Evolutionary conservation across 92 coral and sea anemone genomes (phyloP), one percentile per base, ranked within the genome.

Genomic region (Epizoanthus rinbou): DNA sequence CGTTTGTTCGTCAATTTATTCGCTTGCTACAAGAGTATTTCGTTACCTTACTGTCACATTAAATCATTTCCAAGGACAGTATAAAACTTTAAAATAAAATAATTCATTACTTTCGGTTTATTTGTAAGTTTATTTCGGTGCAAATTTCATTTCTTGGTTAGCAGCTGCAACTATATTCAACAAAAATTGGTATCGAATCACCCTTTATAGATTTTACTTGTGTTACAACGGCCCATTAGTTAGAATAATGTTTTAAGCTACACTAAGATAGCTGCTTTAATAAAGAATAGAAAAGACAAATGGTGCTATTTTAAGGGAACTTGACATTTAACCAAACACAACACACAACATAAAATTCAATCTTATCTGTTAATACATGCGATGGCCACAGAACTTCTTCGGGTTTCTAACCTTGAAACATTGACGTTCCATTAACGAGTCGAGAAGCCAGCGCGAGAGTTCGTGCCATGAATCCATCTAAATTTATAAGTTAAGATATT

Each of bases 401-500:
- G 62, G 41, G 64, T 67, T 31, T 69, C 98, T 88, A 78, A 96
- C 99, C 99, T 96, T 94, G 75, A 96, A 96, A 81, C 99, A 96
- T 33, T 92, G 89, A 31, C 95, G 94, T 75, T 96, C 96, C 89
- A 87, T 76, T 39, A 96, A 84, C 22, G 99, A 96, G 81, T 94
- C 79, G 71, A 96, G 91, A 25, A 96, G 89, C 99, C 99, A 96
- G 80, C 95, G 74, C 57, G 98, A 93, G 65, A 96, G 86, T 4
- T 94, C 98, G 85, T 54, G 81, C 99, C 98, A 96, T 86, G 94
- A 91, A 15, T 85, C 99, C 97, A 95, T 95, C 89, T 87, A 70
- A 28, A 82, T 85, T 73, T 74, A 85, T 76, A 83, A 86, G 89
- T 86, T 78, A 7, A 78, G 22, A 78, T 19, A 60, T 43, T 60